Percentiles rank a stretch among this genome's conserved stretches.
phyloP scores from a whole-genome alignment of 2,797 vertebrate species.

The Chlorospingus semifuscus region DNA sequence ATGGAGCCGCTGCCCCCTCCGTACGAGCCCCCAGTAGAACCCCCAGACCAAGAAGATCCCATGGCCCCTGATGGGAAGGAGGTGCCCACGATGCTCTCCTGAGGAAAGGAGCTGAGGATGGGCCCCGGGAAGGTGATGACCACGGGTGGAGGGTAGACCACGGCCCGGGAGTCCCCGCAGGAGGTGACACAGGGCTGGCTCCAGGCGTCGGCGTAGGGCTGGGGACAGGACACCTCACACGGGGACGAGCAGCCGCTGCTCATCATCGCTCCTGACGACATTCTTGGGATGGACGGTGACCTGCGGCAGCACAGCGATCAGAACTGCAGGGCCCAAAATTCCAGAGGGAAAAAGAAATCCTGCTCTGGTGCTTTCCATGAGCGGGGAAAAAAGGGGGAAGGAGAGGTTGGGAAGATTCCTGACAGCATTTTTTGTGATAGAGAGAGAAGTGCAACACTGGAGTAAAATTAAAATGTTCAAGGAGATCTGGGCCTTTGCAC shows the following conservation, averaged over 20 bases:
- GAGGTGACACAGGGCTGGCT: neutral
- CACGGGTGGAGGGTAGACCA: neutral
- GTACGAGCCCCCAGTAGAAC: neutral
- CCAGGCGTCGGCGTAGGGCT: rapidly evolving
- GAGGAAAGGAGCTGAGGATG: neutral
- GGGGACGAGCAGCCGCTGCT: neutral
- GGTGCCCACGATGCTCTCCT: neutral
- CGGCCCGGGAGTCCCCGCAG: neutral
- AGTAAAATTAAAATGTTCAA: neutral
- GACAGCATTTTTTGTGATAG: neutral
- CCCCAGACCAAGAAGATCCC: neutral
- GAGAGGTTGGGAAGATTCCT: neutral
- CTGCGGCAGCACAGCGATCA: neutral
- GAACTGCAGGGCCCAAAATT: rapidly evolving
- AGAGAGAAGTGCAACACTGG: neutral
- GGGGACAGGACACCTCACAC: neutral
- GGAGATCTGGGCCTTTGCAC: neutral
- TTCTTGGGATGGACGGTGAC: neutral
- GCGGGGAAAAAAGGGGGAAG: rapidly evolving
- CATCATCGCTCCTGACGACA: neutral
- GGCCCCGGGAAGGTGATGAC: neutral
- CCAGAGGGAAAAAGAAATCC: neutral
- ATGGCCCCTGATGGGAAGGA: rapidly evolving
- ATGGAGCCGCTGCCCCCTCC: neutral
- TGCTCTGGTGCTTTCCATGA: rapidly evolving